Evolutionary conservation across 2,113 vertebrate species (phyloP).

Genomic region (Cettia cetti): DNA sequence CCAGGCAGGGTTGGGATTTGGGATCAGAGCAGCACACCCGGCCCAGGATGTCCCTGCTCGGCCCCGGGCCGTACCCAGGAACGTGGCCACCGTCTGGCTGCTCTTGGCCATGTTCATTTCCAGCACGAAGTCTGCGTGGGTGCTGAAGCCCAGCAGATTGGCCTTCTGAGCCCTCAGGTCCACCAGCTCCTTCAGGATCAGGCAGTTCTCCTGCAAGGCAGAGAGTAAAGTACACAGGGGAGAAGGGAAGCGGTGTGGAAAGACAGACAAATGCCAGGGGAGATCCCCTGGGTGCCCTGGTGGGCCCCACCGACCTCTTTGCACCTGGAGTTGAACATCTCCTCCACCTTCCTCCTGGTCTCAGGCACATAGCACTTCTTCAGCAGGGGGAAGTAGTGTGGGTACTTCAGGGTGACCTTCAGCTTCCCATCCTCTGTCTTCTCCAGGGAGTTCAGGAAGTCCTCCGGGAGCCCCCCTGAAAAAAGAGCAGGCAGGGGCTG

Average conservation of each 20-base stretch:
- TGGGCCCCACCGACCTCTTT: constrained; percentile 77
- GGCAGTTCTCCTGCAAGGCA: constrained; percentile 82
- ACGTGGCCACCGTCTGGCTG: constrained; percentile 80
- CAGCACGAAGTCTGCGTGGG: constrained; percentile 90
- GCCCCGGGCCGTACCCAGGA: constrained; percentile 79
- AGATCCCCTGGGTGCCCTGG: fast-evolving
- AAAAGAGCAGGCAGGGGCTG: neutral
- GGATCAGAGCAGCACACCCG: fast-evolving
- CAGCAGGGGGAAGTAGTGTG: constrained; percentile 95
- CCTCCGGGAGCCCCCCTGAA: constrained; percentile 91
- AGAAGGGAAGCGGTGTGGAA: fast-evolving
- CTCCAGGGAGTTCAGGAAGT: constrained; percentile 91
- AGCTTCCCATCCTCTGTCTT: constrained; percentile 80
- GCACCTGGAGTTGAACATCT: constrained; percentile 95
- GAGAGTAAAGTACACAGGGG: neutral
- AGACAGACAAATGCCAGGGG: neutral
- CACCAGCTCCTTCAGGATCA: constrained; percentile 91
- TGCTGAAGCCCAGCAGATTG: constrained; percentile 85
- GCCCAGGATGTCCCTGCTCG: fast-evolving
- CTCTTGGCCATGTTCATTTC: constrained; percentile 99
- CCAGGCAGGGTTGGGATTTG: neutral
- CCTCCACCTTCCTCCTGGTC: constrained; percentile 86
- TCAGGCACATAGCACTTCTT: constrained; percentile 94
- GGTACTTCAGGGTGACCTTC: constrained; percentile 95
- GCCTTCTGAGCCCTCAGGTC: constrained; percentile 85